phyloP scores from a whole-genome alignment of 2,797 vertebrate species.

The Lacerta viridis region DNA sequence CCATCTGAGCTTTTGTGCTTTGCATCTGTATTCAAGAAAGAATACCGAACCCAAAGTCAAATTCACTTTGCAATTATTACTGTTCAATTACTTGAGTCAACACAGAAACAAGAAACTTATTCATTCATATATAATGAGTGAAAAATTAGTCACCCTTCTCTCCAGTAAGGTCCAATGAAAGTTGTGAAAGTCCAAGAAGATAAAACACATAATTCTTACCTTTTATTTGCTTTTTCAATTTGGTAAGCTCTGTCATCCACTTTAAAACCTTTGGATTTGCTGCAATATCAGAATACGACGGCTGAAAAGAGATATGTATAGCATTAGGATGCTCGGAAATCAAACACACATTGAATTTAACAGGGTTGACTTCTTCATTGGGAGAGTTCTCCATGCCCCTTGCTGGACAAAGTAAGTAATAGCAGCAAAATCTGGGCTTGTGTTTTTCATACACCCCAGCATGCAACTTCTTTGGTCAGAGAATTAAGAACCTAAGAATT shows the following conservation, averaged over 20 bases:
- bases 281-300: constrained; percentile 95
- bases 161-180: not conserved
- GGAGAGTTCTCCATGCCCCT: not conserved
- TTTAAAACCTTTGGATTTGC: constrained; percentile 97
- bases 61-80: not conserved
- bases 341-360: not conserved
- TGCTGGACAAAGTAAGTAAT: not conserved
- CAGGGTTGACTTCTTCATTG: not conserved
- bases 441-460: not conserved
- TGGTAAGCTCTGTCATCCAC: constrained; percentile 98
- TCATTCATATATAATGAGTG: not conserved
- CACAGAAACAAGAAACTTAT: constrained; percentile 9
- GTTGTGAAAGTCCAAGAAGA: fast-evolving
- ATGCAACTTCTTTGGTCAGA: not conserved
- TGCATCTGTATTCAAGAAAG: constrained; percentile 85
- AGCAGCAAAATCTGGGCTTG: not conserved
- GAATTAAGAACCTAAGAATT: not conserved
- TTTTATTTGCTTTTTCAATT: constrained; percentile 97
- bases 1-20: constrained; percentile 91
- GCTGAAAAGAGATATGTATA: constrained; percentile 79
- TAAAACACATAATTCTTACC: constrained; percentile 79
- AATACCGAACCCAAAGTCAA: not conserved
- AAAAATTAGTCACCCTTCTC: not conserved
- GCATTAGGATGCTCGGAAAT: not conserved
- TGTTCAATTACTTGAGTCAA: constrained; percentile 19